Conservation (phyloP, 2,888 invertebrate genomes). For the Noctua pronuba region DNA sequence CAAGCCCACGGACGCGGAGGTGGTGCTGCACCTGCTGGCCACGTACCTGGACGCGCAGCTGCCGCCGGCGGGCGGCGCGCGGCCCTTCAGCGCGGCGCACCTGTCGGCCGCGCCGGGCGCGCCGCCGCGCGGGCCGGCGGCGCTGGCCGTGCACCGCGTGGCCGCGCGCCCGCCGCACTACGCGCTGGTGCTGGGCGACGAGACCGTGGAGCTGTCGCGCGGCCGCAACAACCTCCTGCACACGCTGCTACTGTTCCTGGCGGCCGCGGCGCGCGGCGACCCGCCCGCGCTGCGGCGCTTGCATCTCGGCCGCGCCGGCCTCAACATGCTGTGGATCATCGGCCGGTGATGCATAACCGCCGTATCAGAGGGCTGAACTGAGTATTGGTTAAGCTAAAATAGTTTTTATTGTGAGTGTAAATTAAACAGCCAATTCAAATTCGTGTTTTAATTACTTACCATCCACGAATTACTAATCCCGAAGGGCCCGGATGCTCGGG, state of each 20-base stretch:
- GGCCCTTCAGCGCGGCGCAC: constrained; percentile 88
- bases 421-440: constrained; percentile 24
- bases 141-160: constrained; percentile 57
- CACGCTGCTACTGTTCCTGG: constrained; percentile 93
- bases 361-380: not conserved
- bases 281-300: constrained; percentile 64
- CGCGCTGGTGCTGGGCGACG: constrained; percentile 59
- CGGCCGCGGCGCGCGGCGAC: constrained; percentile 85
- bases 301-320: constrained; percentile 84
- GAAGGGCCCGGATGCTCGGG: not conserved
- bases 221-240: constrained; percentile 95
- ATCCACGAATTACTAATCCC: not conserved
- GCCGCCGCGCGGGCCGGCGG: constrained; percentile 34
- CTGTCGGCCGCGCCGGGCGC: constrained; percentile 42
- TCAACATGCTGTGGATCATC: constrained; percentile 96
- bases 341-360: constrained; percentile 80
- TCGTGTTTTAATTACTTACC: not conserved
- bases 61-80: constrained; percentile 70
- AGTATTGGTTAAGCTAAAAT: not conserved
- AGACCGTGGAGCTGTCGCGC: constrained; percentile 66
- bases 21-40: constrained; percentile 95
- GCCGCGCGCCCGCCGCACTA: constrained; percentile 58
- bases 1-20: constrained; percentile 96
- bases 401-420: constrained; percentile 27
- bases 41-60: constrained; percentile 93